Evolutionary conservation across 2,888 invertebrate genomes (phyloP).

Genomic region (Ametastegia equiseti): DNA sequence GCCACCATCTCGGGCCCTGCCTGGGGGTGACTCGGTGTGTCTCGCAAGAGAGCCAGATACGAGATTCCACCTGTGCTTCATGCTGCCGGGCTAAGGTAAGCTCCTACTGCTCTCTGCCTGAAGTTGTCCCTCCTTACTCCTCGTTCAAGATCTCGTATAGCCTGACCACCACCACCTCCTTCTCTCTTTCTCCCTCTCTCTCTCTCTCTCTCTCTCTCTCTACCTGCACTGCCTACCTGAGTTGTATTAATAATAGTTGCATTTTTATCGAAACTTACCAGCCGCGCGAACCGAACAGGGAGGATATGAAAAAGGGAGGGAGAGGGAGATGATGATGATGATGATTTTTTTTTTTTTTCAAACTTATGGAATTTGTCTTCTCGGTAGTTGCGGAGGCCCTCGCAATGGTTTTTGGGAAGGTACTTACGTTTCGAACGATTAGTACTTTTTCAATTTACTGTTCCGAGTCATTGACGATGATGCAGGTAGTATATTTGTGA

Average conservation of each 20-base stretch:
- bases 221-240: slow-evolving; percentile 54
- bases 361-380: background rate
- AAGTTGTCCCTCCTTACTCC: slow-evolving; percentile 37
- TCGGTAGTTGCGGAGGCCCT: background rate
- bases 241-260: slow-evolving; percentile 60
- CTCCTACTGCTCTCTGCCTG: slow-evolving; percentile 51
- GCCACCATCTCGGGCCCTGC: slow-evolving; percentile 35
- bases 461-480: slow-evolving; percentile 19
- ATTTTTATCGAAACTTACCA: slow-evolving; percentile 52
- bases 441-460: background rate
- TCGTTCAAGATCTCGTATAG: slow-evolving; percentile 16
- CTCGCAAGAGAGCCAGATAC: slow-evolving; percentile 66
- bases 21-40: slow-evolving; percentile 50
- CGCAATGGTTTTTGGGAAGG: background rate
- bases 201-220: slow-evolving; percentile 54
- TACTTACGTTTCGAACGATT: background rate
- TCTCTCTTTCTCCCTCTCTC: no score
- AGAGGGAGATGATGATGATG: no score
- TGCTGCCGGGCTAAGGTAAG: slow-evolving; percentile 64
- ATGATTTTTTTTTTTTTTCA: background rate
- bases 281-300: background rate
- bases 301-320: background rate
- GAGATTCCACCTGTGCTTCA: slow-evolving; percentile 75
- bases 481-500: background rate
- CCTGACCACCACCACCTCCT: slow-evolving; percentile 42